Percentiles rank a stretch among this genome's conserved stretches.
Evolutionary conservation across 2,113 vertebrate genomes (phyloP).

Genomic region (Albula glossodonta): DNA sequence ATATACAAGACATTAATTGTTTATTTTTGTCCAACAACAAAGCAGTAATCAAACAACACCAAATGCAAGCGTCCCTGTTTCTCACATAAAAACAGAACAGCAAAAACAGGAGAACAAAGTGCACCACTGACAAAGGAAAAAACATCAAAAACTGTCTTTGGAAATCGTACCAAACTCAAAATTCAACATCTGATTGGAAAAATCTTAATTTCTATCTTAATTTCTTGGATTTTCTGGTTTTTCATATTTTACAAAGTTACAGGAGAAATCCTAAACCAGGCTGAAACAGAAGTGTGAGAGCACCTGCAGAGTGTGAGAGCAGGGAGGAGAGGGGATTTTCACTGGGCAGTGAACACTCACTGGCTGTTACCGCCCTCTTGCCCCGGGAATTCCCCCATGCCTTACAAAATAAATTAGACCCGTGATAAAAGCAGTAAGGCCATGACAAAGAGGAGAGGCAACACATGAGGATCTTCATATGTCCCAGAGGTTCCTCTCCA

Average conservation of each 20-base stretch:
- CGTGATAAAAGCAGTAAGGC: not conserved
- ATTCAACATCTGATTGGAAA: not conserved
- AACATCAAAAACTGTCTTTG: not conserved
- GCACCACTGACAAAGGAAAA: not conserved
- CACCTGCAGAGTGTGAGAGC: no score
- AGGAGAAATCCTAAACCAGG: not conserved
- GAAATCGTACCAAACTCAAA: not conserved
- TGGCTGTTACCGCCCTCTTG: not conserved
- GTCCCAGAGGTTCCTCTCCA: not conserved
- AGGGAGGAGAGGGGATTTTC: not conserved
- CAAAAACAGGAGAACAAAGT: not conserved
- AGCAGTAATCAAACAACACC: conserved; percentile 47
- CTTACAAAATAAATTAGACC: not conserved
- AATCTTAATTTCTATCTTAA: not conserved
- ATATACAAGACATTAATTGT: conserved; percentile 9
- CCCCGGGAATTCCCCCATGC: not conserved
- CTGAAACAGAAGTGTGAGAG: not conserved
- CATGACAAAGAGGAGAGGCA: not conserved
- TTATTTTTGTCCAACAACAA: conserved; percentile 30
- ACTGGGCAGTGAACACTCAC: not conserved
- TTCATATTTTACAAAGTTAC: not conserved
- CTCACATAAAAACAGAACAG: not conserved
- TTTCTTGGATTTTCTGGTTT: not conserved
- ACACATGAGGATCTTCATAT: not conserved
- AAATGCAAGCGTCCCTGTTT: conserved; percentile 32